Conservation (phyloP, 2,113 vertebrate genomes). For the Nicator chloris region DNA sequence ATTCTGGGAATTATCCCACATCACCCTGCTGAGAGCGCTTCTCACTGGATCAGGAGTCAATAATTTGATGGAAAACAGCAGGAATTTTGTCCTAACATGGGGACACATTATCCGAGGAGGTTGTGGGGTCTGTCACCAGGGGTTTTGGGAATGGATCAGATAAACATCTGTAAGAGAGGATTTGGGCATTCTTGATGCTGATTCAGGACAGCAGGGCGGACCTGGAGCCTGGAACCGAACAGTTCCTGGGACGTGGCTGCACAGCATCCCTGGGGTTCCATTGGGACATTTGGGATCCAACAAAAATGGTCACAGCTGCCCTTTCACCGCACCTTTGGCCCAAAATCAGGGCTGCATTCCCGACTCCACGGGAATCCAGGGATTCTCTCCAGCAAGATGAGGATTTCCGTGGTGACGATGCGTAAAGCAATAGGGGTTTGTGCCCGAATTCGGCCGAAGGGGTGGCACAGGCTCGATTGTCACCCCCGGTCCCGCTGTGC, state of each 20-base stretch:
- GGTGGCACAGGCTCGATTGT: background rate
- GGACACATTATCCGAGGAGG: fast-evolving
- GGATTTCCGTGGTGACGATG: fast-evolving
- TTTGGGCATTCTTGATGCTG: background rate
- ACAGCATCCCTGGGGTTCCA: background rate
- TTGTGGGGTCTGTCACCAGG: background rate
- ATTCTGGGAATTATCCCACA: background rate
- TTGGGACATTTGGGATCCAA: background rate
- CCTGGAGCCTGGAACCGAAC: background rate
- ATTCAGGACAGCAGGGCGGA: background rate
- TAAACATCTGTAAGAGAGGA: background rate
- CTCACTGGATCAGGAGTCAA: background rate
- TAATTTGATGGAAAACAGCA: background rate
- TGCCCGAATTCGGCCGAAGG: fast-evolving
- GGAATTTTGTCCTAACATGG: background rate
- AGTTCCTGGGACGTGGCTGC: background rate
- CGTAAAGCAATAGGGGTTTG: fast-evolving
- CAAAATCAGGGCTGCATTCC: background rate
- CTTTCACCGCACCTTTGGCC: background rate
- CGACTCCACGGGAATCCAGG: no score
- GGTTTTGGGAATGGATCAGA: background rate
- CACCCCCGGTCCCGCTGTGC: fast-evolving
- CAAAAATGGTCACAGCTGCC: no score
- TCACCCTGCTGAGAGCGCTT: background rate
- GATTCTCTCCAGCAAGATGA: background rate